A percentile compares a stretch with the other conserved stretches of the same genome.
phyloP scores from a whole-genome alignment of 1,140 invertebrate species.

The Ectropis grisescens region DNA sequence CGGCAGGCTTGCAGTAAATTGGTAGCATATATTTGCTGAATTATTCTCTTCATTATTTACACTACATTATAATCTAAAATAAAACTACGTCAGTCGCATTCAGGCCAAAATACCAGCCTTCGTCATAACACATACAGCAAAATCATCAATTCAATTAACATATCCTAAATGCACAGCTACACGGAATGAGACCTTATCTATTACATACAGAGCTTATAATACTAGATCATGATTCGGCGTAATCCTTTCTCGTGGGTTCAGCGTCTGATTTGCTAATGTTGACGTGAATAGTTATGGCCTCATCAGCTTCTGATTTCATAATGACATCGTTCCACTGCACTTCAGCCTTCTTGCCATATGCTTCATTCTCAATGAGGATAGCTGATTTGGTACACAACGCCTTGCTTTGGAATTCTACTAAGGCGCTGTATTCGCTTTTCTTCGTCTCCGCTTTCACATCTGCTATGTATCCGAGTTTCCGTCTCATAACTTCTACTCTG shows the following conservation, averaged over 20 bases:
- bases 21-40: no score
- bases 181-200: no score
- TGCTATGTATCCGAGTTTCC: conserved; percentile 47
- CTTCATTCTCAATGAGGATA: conserved; percentile 54
- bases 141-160: no score
- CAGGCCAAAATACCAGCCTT: no score
- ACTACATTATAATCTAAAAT: no score
- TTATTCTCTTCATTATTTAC: no score
- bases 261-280: conserved; percentile 47
- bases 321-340: conserved; percentile 56
- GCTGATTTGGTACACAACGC: conserved; percentile 53
- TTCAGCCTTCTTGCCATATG: conserved; percentile 59
- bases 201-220: no score
- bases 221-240: conserved; percentile 21
- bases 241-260: conserved; percentile 27
- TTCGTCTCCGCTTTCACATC: conserved; percentile 44
- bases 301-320: conserved; percentile 51
- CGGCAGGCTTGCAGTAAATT: no score
- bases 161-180: no score
- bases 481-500: conserved; percentile 52
- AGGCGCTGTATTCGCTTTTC: conserved; percentile 55
- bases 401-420: conserved; percentile 61
- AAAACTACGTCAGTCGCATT: no score
- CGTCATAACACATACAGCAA: no score
- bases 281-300: conserved; percentile 59